Evolutionary conservation across 2,797 vertebrate species (phyloP).

Genomic region (Podarcis lilfordi): DNA sequence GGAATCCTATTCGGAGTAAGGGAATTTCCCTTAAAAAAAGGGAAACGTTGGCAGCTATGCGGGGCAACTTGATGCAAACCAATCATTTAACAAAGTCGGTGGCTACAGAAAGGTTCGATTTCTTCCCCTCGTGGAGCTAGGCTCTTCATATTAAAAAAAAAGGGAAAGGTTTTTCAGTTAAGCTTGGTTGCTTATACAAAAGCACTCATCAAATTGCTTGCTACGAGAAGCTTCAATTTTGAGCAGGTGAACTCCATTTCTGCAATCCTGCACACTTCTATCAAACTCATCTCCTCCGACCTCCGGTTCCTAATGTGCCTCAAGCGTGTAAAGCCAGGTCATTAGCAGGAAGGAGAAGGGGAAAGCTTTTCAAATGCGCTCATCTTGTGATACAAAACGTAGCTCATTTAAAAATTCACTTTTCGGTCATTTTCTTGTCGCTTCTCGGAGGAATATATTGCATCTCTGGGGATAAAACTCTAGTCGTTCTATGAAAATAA

Average conservation of each 20-base stretch:
- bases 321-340: conserved; percentile 20
- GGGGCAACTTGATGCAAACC: conserved; percentile 25
- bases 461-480: conserved; percentile 40
- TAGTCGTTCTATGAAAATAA: conserved; percentile 11
- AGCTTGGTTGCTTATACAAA: conserved; percentile 51
- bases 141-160: conserved; percentile 30
- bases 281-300: background rate
- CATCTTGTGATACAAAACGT: conserved; percentile 6
- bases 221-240: conserved; percentile 29
- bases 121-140: conserved; percentile 9
- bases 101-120: conserved; percentile 42
- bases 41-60: no score
- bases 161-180: conserved; percentile 36
- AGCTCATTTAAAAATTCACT: conserved; percentile 29
- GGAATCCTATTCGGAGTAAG: no score
- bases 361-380: conserved; percentile 22
- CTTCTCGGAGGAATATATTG: conserved; percentile 38
- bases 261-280: conserved; percentile 6
- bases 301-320: conserved; percentile 15
- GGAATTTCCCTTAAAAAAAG: no score
- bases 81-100: conserved; percentile 43
- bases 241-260: conserved; percentile 26
- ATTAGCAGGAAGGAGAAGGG: conserved; percentile 10
- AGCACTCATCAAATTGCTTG: conserved; percentile 28
- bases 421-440: conserved; percentile 4